These are phyloP conservation scores for Danio albolineatus DNA, from an alignment of 2,797 vertebrate genomes.

Conservation along the genomic window DNA sequence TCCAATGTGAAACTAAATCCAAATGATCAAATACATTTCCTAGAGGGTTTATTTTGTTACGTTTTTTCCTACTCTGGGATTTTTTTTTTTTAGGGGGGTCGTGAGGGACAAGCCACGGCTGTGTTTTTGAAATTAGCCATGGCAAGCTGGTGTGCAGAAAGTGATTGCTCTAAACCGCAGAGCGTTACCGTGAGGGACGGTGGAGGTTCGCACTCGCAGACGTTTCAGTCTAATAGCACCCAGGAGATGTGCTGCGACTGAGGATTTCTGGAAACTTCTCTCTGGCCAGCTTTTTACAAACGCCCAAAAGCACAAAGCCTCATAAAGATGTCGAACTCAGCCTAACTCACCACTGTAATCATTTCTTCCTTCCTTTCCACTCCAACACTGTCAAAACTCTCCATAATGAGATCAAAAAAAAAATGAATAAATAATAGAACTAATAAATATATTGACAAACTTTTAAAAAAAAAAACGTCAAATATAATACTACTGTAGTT, in stretches of 20 bases:
- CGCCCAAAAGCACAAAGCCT: conserved; percentile 60
- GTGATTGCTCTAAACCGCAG: conserved; percentile 45
- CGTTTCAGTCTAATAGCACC: conserved; percentile 53
- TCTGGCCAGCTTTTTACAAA: conserved; percentile 73
- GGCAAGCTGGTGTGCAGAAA: conserved; percentile 45
- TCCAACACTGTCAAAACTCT: conserved; percentile 57
- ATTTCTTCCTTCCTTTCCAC: conserved; percentile 59
- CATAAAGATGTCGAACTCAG: conserved; percentile 10
- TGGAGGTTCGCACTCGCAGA: conserved; percentile 46
- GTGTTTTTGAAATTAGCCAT: conserved; percentile 64
- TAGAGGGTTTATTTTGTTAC: conserved; percentile 20
- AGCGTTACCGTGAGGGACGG: conserved; percentile 36
- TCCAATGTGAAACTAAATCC: conserved; percentile 69
- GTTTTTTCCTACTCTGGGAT: neutral
- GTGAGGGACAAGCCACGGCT: conserved; percentile 52
- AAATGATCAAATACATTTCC: conserved; percentile 43
- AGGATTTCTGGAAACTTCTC: conserved; percentile 68
- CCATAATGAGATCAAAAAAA: conserved; percentile 70
- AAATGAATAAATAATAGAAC: conserved; percentile 62
- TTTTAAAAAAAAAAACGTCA: conserved; percentile 13
- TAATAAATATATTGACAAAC: conserved; percentile 61
- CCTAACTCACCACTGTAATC: neutral
- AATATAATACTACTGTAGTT: too few species aligned
- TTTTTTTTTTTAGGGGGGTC: conserved; percentile 29
- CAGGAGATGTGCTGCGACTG: conserved; percentile 46